These are phyloP conservation scores for Tragelaphus scriptus DNA, from an alignment of 2,113 vertebrate species.

Conservation along the genomic window DNA sequence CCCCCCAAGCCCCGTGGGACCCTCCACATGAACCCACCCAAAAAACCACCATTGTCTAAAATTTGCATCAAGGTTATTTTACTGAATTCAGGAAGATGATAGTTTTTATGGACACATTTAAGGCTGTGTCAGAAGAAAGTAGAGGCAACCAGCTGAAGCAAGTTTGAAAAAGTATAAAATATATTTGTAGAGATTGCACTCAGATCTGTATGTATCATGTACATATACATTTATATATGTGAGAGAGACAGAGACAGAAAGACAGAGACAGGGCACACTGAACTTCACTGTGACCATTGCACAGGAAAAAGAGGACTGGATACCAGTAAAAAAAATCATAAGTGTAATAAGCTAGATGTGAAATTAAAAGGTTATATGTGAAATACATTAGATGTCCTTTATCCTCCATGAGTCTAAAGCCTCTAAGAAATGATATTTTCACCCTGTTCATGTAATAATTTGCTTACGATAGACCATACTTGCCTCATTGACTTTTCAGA, in stretches of 20 bases:
- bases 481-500: background rate
- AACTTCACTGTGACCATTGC: background rate
- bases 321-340: background rate
- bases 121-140: background rate
- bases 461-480: background rate
- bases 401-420: background rate
- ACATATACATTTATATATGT: too few relatives aligned
- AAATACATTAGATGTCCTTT: background rate
- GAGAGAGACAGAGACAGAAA: background rate
- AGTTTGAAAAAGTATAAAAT: background rate
- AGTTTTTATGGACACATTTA: background rate
- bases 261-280: background rate
- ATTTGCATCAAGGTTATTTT: background rate
- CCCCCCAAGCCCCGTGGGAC: fast-evolving
- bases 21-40: background rate
- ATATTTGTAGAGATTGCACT: background rate
- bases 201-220: background rate
- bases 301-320: background rate
- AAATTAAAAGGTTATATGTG: background rate
- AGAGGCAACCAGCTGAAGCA: background rate
- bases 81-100: background rate
- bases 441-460: background rate
- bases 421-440: background rate
- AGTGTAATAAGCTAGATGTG: background rate
- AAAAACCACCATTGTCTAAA: background rate